These are phyloP conservation scores for Drosophila bifasciata DNA, from an alignment of 1,140 invertebrate species.

Conservation along the genomic window DNA sequence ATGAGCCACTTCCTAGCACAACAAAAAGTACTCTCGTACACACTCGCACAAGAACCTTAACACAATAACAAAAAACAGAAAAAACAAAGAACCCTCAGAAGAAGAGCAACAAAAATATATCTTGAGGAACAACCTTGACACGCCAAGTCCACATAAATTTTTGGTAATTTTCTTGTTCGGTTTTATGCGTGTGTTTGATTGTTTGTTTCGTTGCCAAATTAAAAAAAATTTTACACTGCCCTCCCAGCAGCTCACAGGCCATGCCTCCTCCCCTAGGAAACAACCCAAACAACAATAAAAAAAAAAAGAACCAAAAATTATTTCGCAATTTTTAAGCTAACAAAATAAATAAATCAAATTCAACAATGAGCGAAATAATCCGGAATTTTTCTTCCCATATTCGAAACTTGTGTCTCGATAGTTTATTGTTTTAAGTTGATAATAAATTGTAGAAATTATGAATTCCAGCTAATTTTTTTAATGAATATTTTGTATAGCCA, in stretches of 20 bases:
- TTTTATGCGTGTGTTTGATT: constrained; percentile 7
- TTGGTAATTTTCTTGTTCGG: not conserved
- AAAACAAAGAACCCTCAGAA: not conserved
- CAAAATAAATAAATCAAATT: constrained; percentile 63
- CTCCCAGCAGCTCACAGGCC: not conserved
- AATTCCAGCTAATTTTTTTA: constrained; percentile 52
- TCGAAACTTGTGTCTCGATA: not conserved
- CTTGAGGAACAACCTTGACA: constrained; percentile 45
- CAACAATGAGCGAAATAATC: not conserved
- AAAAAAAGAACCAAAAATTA: constrained; percentile 1
- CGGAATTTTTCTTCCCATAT: too few species aligned
- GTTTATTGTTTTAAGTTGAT: constrained; percentile 60
- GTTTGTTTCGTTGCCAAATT: constrained; percentile 26
- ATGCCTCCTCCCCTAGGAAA: constrained; percentile 6
- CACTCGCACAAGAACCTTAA: not conserved
- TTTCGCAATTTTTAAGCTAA: constrained; percentile 19
- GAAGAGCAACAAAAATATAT: constrained; percentile 14
- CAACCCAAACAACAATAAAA: constrained; percentile 6
- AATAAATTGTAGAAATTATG: constrained; percentile 76
- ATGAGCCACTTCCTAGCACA: constrained; percentile 47
- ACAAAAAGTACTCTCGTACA: too few species aligned
- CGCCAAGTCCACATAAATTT: constrained; percentile 48
- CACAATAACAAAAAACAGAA: constrained; percentile 4
- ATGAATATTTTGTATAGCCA: constrained; percentile 53
- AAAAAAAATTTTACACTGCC: constrained; percentile 5